Conservation (phyloP, 2,113 vertebrate genomes). For the Syngnathus typhle region DNA sequence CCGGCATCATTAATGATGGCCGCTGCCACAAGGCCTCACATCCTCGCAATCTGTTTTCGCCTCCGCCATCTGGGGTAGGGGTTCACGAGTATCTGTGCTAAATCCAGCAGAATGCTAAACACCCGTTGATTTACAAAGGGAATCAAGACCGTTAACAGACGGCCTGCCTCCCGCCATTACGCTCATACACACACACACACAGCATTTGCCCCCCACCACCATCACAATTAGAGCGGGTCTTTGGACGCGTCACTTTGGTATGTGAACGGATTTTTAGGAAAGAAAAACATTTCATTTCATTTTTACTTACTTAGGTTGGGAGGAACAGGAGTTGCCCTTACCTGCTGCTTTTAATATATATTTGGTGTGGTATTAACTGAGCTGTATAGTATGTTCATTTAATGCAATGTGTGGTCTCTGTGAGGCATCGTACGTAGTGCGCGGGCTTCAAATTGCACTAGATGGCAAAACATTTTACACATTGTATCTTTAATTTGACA, state of each 20-base stretch:
- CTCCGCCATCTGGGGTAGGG: conserved; percentile 4
- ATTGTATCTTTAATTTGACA: too few relatives aligned
- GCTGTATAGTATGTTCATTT: background rate
- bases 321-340: background rate
- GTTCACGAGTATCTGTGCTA: conserved; percentile 1
- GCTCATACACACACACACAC: background rate
- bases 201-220: background rate
- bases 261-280: background rate
- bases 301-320: background rate
- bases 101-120: conserved; percentile 9
- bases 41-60: conserved; percentile 4
- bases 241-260: background rate
- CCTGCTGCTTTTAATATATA: background rate
- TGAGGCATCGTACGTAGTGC: too few relatives aligned
- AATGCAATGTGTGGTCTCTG: too few relatives aligned
- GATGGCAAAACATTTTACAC: too few relatives aligned
- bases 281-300: background rate
- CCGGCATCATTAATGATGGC: conserved; percentile 1
- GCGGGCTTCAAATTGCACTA: too few relatives aligned
- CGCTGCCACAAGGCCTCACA: background rate
- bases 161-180: background rate
- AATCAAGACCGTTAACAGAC: background rate
- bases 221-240: background rate
- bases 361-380: background rate
- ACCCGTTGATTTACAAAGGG: conserved; percentile 1